Evolutionary conservation across 2,797 vertebrate genomes (phyloP), one percentile per base, ranked within the genome.

Genomic region (Intellagama lesueurii): DNA sequence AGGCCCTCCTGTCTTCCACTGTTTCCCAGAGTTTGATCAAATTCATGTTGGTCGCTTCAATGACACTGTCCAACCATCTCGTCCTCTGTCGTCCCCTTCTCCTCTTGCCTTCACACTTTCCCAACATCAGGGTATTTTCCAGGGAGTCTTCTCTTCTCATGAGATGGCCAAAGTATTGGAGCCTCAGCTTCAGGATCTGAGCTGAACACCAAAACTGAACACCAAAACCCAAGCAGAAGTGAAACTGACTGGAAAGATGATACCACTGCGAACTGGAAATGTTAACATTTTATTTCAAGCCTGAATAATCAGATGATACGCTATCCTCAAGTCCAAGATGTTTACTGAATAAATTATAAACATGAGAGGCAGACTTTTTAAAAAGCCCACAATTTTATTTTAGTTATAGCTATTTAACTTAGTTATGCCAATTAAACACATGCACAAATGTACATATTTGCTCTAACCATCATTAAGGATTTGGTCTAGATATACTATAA

Each of bases 281-380:
- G 81, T 44, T 82, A 88, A 86, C 70, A 14, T 83, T 83, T 91
- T 89, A 85, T 88, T 93, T 89, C 64, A 70, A 66, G 30, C 11
- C 1, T 90, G 78, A 87, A 87, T 72, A 83, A 93, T 26, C 44
- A 40, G 49, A 60, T 26, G 64, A 68, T 87, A 87, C 28, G 87
- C 79, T 64, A 52, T 75, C 56, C 52, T 81, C 9, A 68, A 83
- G 81, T 64, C 73, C 49, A 83, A 60, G 28, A 7, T 8, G 70
- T 86, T 90, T 84, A 30, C 70, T 87, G 87, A 84, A 81, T 76
- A 88, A 87, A 88, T 87, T 32, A 78, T 86, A 44, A 90, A 77
- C 47, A 68, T 73, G 86, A 69, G 47, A 22, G 83, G 1, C 6
- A 28, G 17, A 44, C 17, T 56, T 70, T 90, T 70, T n/a, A 28